Conservation (phyloP, 2,113 vertebrate genomes). For the Struthio camelus region DNA sequence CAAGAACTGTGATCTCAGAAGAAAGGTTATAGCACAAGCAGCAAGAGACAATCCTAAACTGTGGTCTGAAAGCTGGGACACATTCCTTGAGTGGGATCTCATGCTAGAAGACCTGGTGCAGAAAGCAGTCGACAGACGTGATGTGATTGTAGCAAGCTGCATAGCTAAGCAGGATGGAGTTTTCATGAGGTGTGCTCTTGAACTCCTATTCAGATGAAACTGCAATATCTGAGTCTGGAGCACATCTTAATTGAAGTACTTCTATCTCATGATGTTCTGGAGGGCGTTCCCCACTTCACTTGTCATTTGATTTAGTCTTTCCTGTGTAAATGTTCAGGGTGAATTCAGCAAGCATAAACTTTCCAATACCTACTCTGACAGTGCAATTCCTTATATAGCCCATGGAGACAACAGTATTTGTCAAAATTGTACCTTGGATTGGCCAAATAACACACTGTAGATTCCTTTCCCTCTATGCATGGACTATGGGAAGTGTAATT, state of each 20-base stretch:
- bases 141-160: not conserved
- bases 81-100: not conserved
- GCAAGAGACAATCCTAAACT: not conserved
- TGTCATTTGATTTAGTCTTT: not conserved
- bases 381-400: not conserved
- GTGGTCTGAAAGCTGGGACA: not conserved
- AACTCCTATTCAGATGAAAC: not conserved
- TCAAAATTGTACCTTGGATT: accelerated
- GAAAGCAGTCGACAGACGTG: not conserved
- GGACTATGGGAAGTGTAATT: not conserved
- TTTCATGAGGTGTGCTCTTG: accelerated
- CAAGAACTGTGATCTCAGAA: not conserved
- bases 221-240: not conserved
- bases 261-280: not conserved
- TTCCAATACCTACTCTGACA: not conserved
- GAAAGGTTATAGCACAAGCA: not conserved
- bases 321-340: not conserved
- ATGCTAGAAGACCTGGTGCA: not conserved
- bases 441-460: not conserved
- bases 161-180: not conserved
- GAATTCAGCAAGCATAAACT: not conserved
- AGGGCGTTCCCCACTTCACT: not conserved
- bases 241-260: not conserved
- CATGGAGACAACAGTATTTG: not conserved
- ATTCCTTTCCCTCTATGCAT: not conserved